Percentiles rank a stretch among this genome's conserved stretches.
phyloP scores from a whole-genome alignment of 2,797 vertebrate species.

The Xiphorhynchus erythropygius region DNA sequence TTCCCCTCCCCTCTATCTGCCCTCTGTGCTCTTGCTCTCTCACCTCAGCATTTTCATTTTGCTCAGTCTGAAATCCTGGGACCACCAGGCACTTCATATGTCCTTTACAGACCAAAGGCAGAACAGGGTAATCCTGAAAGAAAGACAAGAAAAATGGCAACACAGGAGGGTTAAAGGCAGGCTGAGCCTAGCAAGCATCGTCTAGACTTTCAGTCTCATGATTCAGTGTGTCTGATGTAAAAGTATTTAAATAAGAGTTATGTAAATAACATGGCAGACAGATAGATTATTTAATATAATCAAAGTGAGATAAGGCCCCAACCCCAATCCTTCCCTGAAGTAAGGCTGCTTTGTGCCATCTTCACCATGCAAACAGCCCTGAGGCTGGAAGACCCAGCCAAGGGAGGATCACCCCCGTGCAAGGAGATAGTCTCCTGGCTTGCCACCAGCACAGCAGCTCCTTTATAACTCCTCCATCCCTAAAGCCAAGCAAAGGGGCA shows the following conservation, averaged over 20 bases:
- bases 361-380: conserved; percentile 11
- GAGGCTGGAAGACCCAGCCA: conserved; percentile 39
- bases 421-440: conserved; percentile 26
- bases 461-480: background rate
- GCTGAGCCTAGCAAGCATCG: conserved; percentile 24
- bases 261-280: conserved; percentile 63
- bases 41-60: background rate
- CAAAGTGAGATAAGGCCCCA: conserved; percentile 39
- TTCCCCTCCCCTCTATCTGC: background rate
- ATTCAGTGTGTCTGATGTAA: conserved; percentile 70
- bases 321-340: conserved; percentile 46
- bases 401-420: conserved; percentile 21
- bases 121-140: background rate
- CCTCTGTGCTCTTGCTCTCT: background rate
- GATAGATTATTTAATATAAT: conserved; percentile 68
- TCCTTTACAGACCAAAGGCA: background rate
- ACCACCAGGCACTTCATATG: background rate
- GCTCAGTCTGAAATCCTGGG: background rate
- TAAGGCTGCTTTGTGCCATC: conserved; percentile 59
- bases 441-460: background rate
- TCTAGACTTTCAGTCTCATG: conserved; percentile 69
- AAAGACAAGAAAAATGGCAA: background rate
- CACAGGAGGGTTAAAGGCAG: background rate
- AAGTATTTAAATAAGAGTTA: conserved; percentile 68
- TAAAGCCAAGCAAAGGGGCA: background rate